Base-by-base conservation (phyloP, 2,797 vertebrate genomes). In the Chloroceryle inda region DNA sequence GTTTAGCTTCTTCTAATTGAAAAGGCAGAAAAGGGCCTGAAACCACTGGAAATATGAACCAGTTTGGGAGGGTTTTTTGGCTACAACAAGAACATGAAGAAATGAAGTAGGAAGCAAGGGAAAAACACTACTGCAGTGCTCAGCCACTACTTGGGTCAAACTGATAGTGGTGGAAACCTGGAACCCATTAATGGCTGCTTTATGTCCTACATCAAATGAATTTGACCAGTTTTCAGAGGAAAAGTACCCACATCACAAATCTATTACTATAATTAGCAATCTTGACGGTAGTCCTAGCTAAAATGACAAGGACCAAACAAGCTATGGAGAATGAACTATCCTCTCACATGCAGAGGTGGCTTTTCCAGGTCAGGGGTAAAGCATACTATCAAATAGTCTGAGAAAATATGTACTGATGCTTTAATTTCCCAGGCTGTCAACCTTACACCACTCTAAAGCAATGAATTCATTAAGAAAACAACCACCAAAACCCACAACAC, bases 271-370 rank as follows among this genome's bases (percentile, higher is more conserved):
- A 89, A 94, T 94, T 91, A 95, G 66, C 69, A 76, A 90, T 79
- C 79, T 69, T 94, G 62, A 84, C 45, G 45, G 69, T 47, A 94
- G 73, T 75, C 33, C 58, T 66, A 92, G 91, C 47, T 73, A 81
- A 94, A 92, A 95, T 78, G 73, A 95, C 76, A 90, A 73, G 82
- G 85, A 81, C 73, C 53, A 47, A 92, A 95, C 7, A 18, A 94
- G 61, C 44, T 61, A 24, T 14, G 53, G 75, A 72, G 88, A 96
- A 83, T 81, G 68, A 95, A 91, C 75, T 88, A 91, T 72, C 50
- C 58, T 94, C 73, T 91, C 82, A 89, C 29, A 40, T 9, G 22
- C 64, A 91, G 64, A 89, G 14, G 31, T 83, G 72, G 38, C 62
- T 95, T 77, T 84, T 93, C 58, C 75, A 84, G 66, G 55, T 88